Evolutionary conservation across 2,113 vertebrate species (phyloP), one percentile per base, ranked within the genome.

Genomic region (Lagenorhynchus albirostris): DNA sequence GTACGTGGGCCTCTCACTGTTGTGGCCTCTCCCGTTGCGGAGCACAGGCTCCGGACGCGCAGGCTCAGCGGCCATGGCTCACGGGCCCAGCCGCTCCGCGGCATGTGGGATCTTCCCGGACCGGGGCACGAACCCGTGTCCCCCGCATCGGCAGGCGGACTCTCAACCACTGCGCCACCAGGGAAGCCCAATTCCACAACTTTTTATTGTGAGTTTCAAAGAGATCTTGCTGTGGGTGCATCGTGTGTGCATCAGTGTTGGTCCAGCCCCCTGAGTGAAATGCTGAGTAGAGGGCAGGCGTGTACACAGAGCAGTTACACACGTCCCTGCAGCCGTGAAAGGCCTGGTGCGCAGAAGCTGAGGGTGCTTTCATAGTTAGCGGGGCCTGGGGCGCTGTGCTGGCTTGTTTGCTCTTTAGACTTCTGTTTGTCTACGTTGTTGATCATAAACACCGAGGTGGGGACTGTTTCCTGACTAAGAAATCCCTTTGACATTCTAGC

Each of bases 401-500:
- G 53, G 17, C 70, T 88, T 85, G 14, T 82, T 96, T 96, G 83
- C 76, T 85, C 62, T 53, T 95, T 53, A 85, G 60, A 58, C 31
- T 44, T 77, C 33, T 90, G 67, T 90, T 92, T 95, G 65, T 84
- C 94, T 90, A 67, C 15, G 33, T 79, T 97, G 80, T 96, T 97
- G 84, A 84, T 97, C 63, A 81, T 83, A 94, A 96, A 95, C 89
- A 97, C n/a, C 11, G 3, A 82, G 71, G 65, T 83, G 84, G 58
- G 95, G 96, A 82, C 90, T 88, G 29, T 86, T 96, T 96, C 88
- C 94, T 98, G 96, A 95, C 94, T 89, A 73, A 95, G 94, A 98
- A 92, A 96, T 91, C 89, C 87, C 82, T 96, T 55, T 89, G 62
- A 95, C 96, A 95, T 83, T 94, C 95, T 96, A 89, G 94, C 87